phyloP scores from a whole-genome alignment of 2,888 invertebrate genomes.

The Theristus sp. region DNA sequence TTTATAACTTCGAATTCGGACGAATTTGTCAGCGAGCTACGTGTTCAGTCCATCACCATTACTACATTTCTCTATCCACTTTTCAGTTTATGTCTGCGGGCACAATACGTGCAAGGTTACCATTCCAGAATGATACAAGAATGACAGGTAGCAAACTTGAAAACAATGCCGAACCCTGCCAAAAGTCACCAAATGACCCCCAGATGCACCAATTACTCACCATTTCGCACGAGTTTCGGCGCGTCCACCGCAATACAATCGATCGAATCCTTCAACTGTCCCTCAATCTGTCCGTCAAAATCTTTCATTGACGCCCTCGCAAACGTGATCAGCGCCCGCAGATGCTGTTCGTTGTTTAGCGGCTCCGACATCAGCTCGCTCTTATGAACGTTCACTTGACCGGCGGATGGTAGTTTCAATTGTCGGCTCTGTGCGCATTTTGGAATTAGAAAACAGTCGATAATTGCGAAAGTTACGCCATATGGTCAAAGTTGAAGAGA shows the following conservation, averaged over 20 bases:
- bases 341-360: not conserved
- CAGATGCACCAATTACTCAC: not conserved
- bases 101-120: not conserved
- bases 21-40: too few species aligned
- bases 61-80: not conserved
- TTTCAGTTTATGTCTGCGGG: not conserved
- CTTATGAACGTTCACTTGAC: not conserved
- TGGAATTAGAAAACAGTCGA: too few species aligned
- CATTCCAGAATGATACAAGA: not conserved
- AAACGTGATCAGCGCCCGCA: not conserved
- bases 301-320: not conserved
- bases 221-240: not conserved
- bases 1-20: too few species aligned
- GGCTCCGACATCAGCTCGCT: not conserved
- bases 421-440: too few species aligned
- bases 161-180: too few species aligned
- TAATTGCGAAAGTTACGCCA: too few species aligned
- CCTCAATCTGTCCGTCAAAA: not conserved
- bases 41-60: too few species aligned
- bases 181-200: too few species aligned
- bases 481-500: too few species aligned
- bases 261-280: not conserved
- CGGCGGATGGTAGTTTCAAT: too few species aligned
- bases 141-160: too few species aligned
- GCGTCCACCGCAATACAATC: not conserved